Conservation (phyloP, 2,888 invertebrate genomes). For the Luffia ferchaultella region DNA sequence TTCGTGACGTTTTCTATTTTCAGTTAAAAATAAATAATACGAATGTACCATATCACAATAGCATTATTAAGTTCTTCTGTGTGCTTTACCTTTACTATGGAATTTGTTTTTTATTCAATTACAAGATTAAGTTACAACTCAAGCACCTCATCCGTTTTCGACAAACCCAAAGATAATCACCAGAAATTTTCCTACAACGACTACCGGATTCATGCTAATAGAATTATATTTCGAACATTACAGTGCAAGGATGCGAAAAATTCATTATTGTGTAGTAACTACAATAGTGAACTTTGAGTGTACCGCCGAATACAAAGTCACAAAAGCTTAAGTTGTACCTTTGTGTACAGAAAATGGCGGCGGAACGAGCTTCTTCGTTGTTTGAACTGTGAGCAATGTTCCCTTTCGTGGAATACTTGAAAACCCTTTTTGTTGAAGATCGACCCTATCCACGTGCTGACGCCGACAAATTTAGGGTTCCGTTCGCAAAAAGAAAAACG, state of each 20-base stretch:
- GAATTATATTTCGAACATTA: neutral
- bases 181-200: neutral
- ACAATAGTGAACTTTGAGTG: neutral
- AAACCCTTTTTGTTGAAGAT: slow-evolving; percentile 40
- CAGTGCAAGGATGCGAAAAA: neutral
- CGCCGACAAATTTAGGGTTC: slow-evolving; percentile 38
- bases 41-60: too few species aligned
- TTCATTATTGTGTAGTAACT: neutral
- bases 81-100: too few species aligned
- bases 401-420: slow-evolving; percentile 34
- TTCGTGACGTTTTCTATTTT: too few species aligned
- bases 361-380: neutral
- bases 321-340: neutral
- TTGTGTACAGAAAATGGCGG: neutral
- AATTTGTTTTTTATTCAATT: too few species aligned
- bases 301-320: neutral
- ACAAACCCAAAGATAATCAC: neutral
- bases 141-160: neutral
- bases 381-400: slow-evolving; percentile 15
- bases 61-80: too few species aligned
- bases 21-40: too few species aligned
- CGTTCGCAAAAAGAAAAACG: too few species aligned
- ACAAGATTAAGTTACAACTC: too few species aligned
- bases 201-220: neutral
- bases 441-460: slow-evolving; percentile 39